phyloP scores from a whole-genome alignment of 2,113 vertebrate genomes.

The Taurulus bubalis region DNA sequence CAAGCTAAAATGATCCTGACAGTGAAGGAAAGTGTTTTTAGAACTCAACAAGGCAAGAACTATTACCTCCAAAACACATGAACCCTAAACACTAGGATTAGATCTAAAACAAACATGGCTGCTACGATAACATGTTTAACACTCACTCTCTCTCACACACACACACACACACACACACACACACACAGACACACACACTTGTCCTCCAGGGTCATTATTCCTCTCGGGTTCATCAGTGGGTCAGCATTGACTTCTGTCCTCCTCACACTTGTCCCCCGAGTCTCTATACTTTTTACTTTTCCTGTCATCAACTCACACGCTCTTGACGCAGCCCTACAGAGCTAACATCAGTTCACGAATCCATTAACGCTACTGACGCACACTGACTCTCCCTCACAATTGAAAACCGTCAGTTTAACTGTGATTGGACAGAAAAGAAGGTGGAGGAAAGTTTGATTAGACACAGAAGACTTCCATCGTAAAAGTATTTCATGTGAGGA shows the following conservation, averaged over 20 bases:
- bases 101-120: conserved; percentile 37
- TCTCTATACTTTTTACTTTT: not conserved
- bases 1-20: conserved; percentile 10
- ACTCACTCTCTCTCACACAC: not conserved
- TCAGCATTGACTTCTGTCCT: not conserved
- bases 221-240: conserved; percentile 23
- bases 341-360: too few relatives aligned
- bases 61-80: conserved; percentile 6
- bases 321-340: too few relatives aligned
- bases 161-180: conserved; percentile 3
- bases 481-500: too few relatives aligned
- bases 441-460: too few relatives aligned
- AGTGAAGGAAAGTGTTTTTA: not conserved
- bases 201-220: conserved; percentile 24
- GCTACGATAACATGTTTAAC: not conserved
- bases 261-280: not conserved
- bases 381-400: too few relatives aligned
- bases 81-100: conserved; percentile 29
- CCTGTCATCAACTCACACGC: too few relatives aligned
- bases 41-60: not conserved
- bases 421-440: too few relatives aligned
- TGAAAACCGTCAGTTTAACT: too few relatives aligned
- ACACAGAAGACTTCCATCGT: too few relatives aligned
- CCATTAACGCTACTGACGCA: too few relatives aligned
- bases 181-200: conserved; percentile 3